Conservation (phyloP, 1,140 invertebrate species). For the Limonius californicus region DNA sequence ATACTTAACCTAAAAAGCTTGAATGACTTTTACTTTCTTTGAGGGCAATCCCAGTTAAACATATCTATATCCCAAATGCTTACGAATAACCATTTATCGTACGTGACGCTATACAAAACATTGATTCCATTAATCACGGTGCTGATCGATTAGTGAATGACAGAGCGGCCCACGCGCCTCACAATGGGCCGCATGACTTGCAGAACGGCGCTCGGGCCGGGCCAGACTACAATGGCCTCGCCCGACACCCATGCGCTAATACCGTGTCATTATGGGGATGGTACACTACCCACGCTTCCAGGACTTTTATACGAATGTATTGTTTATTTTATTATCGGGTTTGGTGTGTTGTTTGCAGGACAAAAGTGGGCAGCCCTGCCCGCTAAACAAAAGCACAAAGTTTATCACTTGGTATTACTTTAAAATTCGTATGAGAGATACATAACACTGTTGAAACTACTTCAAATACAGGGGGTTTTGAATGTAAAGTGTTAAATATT, state of each 20-base stretch:
- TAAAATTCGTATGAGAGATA: no score
- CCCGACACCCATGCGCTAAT: constrained; percentile 21
- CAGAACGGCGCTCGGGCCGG: constrained; percentile 20
- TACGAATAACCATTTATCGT: constrained; percentile 12
- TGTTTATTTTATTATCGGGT: constrained; percentile 7
- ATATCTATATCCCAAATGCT: constrained; percentile 1
- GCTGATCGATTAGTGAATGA: constrained; percentile 25
- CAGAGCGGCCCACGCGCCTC: constrained; percentile 21
- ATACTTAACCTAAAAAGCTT: no score
- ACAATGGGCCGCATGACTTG: constrained; percentile 23
- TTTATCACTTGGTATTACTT: no score
- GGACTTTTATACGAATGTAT: constrained; percentile 12
- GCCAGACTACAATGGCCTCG: constrained; percentile 23
- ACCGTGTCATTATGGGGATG: constrained; percentile 25
- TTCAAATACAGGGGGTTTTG: no score
- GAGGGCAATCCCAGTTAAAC: background rate
- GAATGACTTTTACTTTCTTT: no score
- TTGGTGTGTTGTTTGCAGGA: background rate
- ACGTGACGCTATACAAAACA: constrained; percentile 22
- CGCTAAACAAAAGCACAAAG: no score
- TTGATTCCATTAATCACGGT: constrained; percentile 23
- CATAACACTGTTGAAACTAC: no score
- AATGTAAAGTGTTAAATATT: no score
- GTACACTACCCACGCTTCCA: constrained; percentile 16
- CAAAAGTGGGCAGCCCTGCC: no score